phyloP scores from a whole-genome alignment of 2,113 vertebrate genomes.

The Grammomys surdaster region DNA sequence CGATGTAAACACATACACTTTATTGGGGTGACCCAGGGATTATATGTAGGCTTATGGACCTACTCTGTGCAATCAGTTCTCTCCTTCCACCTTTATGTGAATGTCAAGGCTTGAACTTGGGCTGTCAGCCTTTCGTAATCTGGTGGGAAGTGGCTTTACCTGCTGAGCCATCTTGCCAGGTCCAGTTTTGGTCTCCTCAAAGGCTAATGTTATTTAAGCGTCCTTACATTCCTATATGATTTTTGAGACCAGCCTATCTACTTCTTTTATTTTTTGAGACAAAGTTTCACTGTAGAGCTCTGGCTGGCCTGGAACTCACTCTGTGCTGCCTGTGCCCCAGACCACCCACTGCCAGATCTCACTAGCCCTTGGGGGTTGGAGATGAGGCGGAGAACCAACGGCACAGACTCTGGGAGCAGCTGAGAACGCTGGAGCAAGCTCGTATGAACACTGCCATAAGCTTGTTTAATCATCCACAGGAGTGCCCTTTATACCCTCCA shows the following conservation, averaged over 20 bases:
- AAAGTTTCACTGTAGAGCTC: neutral
- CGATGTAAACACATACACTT: no score
- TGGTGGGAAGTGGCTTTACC: neutral
- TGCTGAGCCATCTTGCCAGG: neutral
- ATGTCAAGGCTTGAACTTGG: neutral
- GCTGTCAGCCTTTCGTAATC: neutral
- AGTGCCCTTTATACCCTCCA: no score
- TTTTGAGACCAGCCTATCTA: neutral
- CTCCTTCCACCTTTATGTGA: neutral
- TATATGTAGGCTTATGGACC: neutral
- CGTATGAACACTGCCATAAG: no score
- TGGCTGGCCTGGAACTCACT: neutral
- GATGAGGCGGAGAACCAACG: no score
- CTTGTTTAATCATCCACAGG: no score
- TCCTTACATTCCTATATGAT: neutral
- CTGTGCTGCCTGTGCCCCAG: no score
- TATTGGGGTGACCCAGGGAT: no score
- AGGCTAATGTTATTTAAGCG: neutral
- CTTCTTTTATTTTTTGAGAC: neutral
- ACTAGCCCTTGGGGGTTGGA: no score
- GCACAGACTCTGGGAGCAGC: no score
- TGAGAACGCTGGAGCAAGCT: no score
- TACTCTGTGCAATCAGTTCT: neutral
- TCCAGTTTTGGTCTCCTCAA: constrained; percentile 25
- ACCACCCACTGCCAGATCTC: no score